Evolutionary conservation across 92 coral and sea anemone genomes (phyloP).

Genomic region (Bergia puertoricense): DNA sequence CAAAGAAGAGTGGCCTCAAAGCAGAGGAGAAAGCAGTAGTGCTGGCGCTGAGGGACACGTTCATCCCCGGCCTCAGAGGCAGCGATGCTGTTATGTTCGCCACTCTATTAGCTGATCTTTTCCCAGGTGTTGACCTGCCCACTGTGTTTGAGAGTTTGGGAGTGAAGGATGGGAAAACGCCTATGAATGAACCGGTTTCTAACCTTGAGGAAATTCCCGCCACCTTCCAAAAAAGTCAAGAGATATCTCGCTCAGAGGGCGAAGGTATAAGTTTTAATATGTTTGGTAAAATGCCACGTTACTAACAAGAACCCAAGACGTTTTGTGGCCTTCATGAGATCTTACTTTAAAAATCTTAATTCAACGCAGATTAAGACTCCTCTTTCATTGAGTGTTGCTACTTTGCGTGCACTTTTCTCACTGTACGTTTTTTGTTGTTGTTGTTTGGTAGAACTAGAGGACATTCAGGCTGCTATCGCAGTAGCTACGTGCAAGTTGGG

Average conservation of each 20-base stretch:
- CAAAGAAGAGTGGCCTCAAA: slow-evolving; percentile 48
- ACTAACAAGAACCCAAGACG: too few relatives aligned
- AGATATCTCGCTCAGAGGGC: slow-evolving; percentile 35
- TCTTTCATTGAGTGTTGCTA: too few relatives aligned
- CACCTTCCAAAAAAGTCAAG: slow-evolving; percentile 47
- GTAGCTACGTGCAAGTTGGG: slow-evolving; percentile 92
- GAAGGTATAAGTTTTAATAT: slow-evolving; percentile 32
- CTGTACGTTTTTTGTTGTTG: slow-evolving; percentile 14
- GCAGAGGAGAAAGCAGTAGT: slow-evolving; percentile 86
- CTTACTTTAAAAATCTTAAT: too few relatives aligned
- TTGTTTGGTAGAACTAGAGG: slow-evolving; percentile 56
- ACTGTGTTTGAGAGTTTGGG: slow-evolving; percentile 85
- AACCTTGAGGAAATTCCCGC: slow-evolving; percentile 84
- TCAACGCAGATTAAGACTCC: too few relatives aligned
- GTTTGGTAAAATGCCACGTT: background rate
- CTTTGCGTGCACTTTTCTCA: background rate
- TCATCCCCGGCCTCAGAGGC: slow-evolving; percentile 82
- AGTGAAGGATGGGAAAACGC: slow-evolving; percentile 61
- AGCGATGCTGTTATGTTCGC: slow-evolving; percentile 95
- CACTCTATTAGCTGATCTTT: slow-evolving; percentile 80
- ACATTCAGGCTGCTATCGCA: slow-evolving; percentile 76
- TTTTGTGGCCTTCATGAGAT: background rate
- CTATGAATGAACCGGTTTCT: slow-evolving; percentile 74
- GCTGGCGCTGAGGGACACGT: slow-evolving; percentile 82
- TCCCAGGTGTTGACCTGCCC: slow-evolving; percentile 82